phyloP scores from a whole-genome alignment of 2,888 invertebrate species.

The Catonia carolina region DNA sequence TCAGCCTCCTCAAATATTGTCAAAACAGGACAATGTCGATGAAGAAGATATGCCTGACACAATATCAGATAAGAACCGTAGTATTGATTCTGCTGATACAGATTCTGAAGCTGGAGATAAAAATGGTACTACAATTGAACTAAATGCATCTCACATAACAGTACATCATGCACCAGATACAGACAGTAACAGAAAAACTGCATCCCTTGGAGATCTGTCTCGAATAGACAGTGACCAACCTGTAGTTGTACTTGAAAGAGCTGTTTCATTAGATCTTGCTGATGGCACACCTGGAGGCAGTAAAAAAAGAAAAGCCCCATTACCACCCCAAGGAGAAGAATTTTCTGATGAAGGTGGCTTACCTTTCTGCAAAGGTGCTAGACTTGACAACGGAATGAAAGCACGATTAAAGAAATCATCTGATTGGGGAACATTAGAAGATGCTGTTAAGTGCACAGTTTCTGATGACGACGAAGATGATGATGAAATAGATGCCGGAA shows the following conservation, averaged over 20 bases:
- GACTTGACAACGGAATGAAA: constrained; percentile 35
- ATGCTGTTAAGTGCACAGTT: constrained; percentile 45
- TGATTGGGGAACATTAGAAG: constrained; percentile 69
- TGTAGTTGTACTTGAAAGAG: constrained; percentile 51
- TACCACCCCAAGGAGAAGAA: constrained; percentile 39
- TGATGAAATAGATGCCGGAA: constrained; percentile 30
- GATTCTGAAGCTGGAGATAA: constrained; percentile 27
- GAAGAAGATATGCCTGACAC: constrained; percentile 18
- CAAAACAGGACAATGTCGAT: constrained; percentile 23
- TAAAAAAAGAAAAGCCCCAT: constrained; percentile 61
- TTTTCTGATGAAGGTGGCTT: constrained; percentile 37
- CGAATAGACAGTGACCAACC: constrained; percentile 49
- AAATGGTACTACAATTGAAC: constrained; percentile 54
- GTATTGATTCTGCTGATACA: constrained; percentile 45
- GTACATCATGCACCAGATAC: constrained; percentile 57
- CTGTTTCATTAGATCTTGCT: constrained; percentile 62
- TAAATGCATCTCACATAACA: constrained; percentile 67
- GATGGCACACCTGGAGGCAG: constrained; percentile 35
- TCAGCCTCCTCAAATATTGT: constrained; percentile 46
- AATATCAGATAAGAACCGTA: constrained; percentile 37
- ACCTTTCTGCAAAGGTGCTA: constrained; percentile 30
- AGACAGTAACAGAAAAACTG: constrained; percentile 63
- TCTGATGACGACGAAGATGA: constrained; percentile 31
- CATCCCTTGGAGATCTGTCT: constrained; percentile 71
- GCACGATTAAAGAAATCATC: constrained; percentile 60